Base-by-base conservation (phyloP, 2,888 invertebrate species). In the Formica aserva region DNA sequence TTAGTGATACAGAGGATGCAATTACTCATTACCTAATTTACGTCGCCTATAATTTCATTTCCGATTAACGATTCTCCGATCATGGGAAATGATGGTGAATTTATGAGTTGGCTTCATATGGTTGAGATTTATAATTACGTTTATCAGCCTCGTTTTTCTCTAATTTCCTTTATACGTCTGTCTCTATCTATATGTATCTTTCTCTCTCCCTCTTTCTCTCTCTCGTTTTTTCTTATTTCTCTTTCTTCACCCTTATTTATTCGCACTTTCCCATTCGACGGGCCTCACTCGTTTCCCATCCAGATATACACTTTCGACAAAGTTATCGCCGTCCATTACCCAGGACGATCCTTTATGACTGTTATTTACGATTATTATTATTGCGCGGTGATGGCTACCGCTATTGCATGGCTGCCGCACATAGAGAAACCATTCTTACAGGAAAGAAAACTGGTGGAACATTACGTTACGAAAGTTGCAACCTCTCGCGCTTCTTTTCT, bases 351-450 rank as follows among this genome's bases (percentile, higher is more conserved):
- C 85, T 91, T 92, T 92, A 91, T 88, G 90, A 84, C 85, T 66
- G 85, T 92, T 92, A 92, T 92, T 92, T 92, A 92, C 91, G 92
- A 85, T 92, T 92, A 92, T 92, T 92, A 89, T 91, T 88, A 89
- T 92, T 89, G 86, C 87, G 52, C 72, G 67, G 71, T 85, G 87
- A 90, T 86, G 88, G 82, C 84, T 85, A 80, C 84, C 84, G 63
- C 84, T 82, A 76, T 87, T 82, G 86, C 84, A 80, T 75, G 84
- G 82, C 45, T 75, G 32, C 65, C 81, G 63, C 83, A 87, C 85
- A 89, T 80, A 83, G 76, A 88, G 88, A 88, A 89, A 86, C 85
- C 80, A 84, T 85, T 85, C 85, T 66, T 32, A 57, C 45, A 41
- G 63, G 22, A 29, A 67, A 78, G 82, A 82, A 80, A 65, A 41